Evolutionary conservation across 2,888 invertebrate species (phyloP).

Genomic region (Odontothrips loti): DNA sequence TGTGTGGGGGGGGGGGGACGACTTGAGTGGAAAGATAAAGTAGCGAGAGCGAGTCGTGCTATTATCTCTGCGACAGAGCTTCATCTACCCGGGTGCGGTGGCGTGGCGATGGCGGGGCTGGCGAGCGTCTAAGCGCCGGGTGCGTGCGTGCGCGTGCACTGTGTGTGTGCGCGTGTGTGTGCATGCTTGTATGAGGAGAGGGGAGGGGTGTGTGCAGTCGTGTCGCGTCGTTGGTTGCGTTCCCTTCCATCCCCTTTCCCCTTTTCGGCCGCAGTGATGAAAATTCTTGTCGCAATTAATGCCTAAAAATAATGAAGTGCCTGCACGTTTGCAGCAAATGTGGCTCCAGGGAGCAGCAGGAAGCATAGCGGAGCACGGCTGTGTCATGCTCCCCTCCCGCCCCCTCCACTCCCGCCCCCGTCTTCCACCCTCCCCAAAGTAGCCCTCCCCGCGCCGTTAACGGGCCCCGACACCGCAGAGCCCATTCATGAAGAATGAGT

Average conservation of each 20-base stretch:
- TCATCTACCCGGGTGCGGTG: no score
- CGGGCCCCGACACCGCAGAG: no score
- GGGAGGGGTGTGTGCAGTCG: no score
- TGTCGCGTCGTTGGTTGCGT: no score
- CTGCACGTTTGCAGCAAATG: neutral
- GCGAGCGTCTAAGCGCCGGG: neutral
- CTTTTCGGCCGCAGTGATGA: neutral
- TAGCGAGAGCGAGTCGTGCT: no score
- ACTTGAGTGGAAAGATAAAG: no score
- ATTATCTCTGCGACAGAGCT: no score
- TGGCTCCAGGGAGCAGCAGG: neutral
- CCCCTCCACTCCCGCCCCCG: neutral
- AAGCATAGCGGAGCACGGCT: neutral
- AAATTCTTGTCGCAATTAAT: neutral
- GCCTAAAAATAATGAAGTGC: neutral
- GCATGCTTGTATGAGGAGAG: neutral
- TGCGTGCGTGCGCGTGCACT: neutral
- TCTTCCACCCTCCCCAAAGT: neutral
- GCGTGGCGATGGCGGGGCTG: no score
- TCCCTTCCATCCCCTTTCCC: no score
- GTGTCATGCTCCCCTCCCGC: neutral
- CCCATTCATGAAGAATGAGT: no score
- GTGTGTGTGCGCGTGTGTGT: neutral
- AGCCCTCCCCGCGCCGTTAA: no score
- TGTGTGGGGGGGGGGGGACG: no score